Conservation (phyloP, 2,797 vertebrate species). For the Podarcis lilfordi region DNA sequence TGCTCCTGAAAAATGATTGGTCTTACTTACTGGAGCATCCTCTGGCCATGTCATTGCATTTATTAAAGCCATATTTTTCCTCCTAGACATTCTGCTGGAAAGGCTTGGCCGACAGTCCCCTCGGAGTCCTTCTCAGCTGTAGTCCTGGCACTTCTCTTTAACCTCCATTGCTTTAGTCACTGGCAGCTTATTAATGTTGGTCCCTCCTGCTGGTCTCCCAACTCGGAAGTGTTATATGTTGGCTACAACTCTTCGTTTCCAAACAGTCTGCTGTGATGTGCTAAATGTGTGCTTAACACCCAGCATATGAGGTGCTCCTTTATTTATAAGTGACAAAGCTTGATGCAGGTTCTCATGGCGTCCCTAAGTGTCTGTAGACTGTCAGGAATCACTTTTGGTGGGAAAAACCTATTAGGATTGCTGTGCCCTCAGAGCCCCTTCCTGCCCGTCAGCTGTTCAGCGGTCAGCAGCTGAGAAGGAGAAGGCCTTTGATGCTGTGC, state of each 20-base stretch:
- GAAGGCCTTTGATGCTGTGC: too few relatives aligned
- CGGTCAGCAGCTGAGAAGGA: too few relatives aligned
- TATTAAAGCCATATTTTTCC: not conserved
- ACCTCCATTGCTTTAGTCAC: not conserved
- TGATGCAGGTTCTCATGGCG: not conserved
- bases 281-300: not conserved
- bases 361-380: not conserved
- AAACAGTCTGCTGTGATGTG: not conserved
- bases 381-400: not conserved
- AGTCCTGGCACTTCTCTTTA: not conserved
- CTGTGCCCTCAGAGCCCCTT: too few relatives aligned
- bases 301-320: not conserved
- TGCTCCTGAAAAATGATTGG: not conserved
- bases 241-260: not conserved
- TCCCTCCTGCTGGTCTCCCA: not conserved
- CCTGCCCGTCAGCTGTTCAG: too few relatives aligned
- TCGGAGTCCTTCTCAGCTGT: not conserved
- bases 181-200: not conserved
- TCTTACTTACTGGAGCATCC: not conserved
- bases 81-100: not conserved
- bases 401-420: not conserved
- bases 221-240: not conserved
- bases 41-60: not conserved
- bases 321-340: not conserved
- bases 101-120: not conserved